Evolutionary conservation across 1,140 invertebrate genomes (phyloP), one percentile per base, ranked within the genome.

Genomic region (Bombus terrestris): DNA sequence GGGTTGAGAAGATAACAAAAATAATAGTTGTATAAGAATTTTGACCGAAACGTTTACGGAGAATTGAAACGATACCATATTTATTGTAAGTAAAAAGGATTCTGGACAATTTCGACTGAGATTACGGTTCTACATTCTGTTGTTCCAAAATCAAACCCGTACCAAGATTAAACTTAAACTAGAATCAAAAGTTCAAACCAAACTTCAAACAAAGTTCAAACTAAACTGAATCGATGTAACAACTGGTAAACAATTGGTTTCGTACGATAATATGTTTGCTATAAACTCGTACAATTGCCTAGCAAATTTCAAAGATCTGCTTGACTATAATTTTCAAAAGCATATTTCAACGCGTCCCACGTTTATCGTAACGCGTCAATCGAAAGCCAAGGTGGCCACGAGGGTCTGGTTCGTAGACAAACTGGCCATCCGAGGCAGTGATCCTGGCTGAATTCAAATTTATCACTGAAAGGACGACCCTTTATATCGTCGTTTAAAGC

Each of bases 401-500:
- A 41, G 28, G 32, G n/a, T 37, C 64, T 41, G n/a, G 9, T 39
- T 66, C 71, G n/a, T 32, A 43, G 72, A 53, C 66, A 47, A 82
- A 59, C 72, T n/a, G 57, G 18, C 81, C 41, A 66, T 53, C 71
- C 41, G 80, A 41, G 53, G 66, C 68, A 39, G 35, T 39, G 28
- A 41, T n/a, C 43, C 47, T 53, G 35, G 57, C 22, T 43, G 81
- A 66, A 72, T 76, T 64, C 71, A 37, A 76, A 83, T 76, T 83
- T 76, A 83, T 75, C 62, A 28, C 39, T 13, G 32, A 83, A 83
- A 53, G 68, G 28, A 18, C 4, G 68, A 57, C 71, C 81, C 32
- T 83, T 43, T 76, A 68, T 75, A 76, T n/a, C 72, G 41, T 64
- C 72, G 71, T 76, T 83, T 75, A 83, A 80, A 76, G 59, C 72